Base-by-base conservation (phyloP, 2,797 vertebrate genomes). In the Lophotriccus pileatus region DNA sequence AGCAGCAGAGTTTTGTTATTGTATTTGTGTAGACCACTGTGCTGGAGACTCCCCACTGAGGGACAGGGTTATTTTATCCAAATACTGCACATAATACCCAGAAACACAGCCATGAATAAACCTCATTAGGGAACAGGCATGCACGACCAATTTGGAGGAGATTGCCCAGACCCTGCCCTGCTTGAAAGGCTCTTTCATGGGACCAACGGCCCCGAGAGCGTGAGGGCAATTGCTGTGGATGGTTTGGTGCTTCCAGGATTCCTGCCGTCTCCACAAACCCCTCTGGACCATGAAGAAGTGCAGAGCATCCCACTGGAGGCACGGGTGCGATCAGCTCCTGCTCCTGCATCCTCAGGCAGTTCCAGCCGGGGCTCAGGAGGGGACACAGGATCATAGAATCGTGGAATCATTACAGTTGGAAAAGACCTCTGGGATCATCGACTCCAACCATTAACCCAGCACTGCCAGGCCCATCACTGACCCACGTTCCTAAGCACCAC, bases 11-110 rank as follows among this genome's bases (percentile, higher is more conserved):
- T 64, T 90, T 76, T 91, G 70, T 68, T 90, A 64, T 68, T 70
- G 66, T 84, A 44, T 79, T 92, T 89, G 84, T 79, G 87, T 14
- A 93, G 89, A 69, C 44, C 90, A 66, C 86, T 81, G 92, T 66
- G 91, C 85, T 70, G 74, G 78, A 85, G 79, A 32, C 84, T 93
- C 78, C 78, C 68, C 13, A 20, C 75, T 25, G 92, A 55, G 81
- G 36, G 30, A 34, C 21, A 5, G 62, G 56, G n/a, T 24, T 85
- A 27, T 79, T 87, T 62, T 52, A 70, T 47, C 60, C 90, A 52
- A 58, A 87, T 77, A 43, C 20, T 79, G 78, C 58, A 78, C 63
- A 34, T n/a, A 44, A 74, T n/a, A 30, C 28, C 2, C 1, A 67
- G 84, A 66, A 92, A 60, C 34, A 52, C 13, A 47, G 67, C 44